Percentiles rank a stretch among this genome's conserved stretches.
phyloP scores from a whole-genome alignment of 2,888 invertebrate genomes.

The Brenthis hecate region DNA sequence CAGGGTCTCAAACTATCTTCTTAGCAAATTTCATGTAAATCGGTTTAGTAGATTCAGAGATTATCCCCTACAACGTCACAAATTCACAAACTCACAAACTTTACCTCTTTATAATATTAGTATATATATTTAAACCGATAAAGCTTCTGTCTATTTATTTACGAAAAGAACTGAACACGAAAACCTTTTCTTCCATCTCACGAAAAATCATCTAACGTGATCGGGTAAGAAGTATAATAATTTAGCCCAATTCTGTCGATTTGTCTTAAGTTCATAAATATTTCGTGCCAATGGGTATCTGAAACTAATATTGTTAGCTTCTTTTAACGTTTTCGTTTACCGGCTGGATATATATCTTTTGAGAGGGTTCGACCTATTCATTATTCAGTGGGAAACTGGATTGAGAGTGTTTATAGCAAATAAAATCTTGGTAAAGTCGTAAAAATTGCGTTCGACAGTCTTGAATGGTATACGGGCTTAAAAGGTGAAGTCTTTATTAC shows the following conservation, averaged over 20 bases:
- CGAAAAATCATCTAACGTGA: no score
- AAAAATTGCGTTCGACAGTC: slow-evolving; percentile 20
- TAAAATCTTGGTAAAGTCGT: slow-evolving; percentile 25
- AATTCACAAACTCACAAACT: no score
- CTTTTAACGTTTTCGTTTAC: slow-evolving; percentile 20
- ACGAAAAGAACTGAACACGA: no score
- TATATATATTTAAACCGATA: no score
- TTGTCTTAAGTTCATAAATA: slow-evolving; percentile 1
- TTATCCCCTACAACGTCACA: no score
- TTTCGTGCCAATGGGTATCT: slow-evolving; percentile 1
- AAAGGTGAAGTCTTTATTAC: slow-evolving; percentile 1
- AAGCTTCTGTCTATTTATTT: no score
- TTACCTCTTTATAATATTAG: no score
- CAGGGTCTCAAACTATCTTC: no score
- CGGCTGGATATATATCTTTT: slow-evolving; percentile 14
- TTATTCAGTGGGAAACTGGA: slow-evolving; percentile 33
- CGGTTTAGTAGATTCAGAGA: no score
- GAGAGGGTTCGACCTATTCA: slow-evolving; percentile 24
- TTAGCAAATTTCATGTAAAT: no score
- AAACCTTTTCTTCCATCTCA: no score
- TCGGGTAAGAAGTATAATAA: not conserved
- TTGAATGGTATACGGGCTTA: slow-evolving; percentile 1
- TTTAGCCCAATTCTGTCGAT: not conserved
- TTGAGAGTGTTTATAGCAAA: slow-evolving; percentile 36
- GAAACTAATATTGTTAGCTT: slow-evolving; percentile 22